Percentiles rank a stretch among this genome's conserved stretches.
phyloP scores from a whole-genome alignment of 30 jellyfish, hydroid and myxozoan genomes.

The Pseudorhiza aurosa region DNA sequence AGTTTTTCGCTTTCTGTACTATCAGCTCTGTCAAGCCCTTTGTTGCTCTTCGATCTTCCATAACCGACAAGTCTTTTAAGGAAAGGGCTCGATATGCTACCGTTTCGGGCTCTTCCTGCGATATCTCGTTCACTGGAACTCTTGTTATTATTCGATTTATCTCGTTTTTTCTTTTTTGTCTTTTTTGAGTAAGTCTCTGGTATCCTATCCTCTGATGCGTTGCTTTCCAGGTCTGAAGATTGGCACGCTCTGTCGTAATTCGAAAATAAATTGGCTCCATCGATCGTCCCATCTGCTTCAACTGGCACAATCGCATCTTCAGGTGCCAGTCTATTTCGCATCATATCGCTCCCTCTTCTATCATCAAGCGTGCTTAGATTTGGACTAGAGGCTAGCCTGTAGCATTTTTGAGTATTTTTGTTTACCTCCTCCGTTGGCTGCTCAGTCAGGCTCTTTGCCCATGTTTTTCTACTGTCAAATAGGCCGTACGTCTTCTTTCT shows the following conservation, averaged over 20 bases:
- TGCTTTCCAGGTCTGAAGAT: conserved; percentile 33
- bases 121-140: conserved; percentile 61
- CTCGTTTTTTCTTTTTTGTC: conserved; percentile 21
- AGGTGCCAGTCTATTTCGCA: conserved; percentile 20
- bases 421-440: neutral
- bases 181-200: neutral
- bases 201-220: conserved; percentile 15
- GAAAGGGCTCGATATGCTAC: conserved; percentile 59
- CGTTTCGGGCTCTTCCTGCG: conserved; percentile 35
- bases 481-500: neutral
- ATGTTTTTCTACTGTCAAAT: conserved; percentile 23
- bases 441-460: conserved; percentile 38
- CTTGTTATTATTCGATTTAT: neutral
- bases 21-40: conserved; percentile 34
- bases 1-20: conserved; percentile 51
- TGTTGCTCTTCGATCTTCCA: conserved; percentile 56
- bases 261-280: conserved; percentile 25
- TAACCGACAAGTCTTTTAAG: conserved; percentile 32
- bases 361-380: conserved; percentile 29
- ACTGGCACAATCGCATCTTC: conserved; percentile 16
- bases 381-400: conserved; percentile 43
- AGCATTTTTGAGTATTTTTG: neutral
- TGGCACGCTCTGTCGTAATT: conserved; percentile 16
- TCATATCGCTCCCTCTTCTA: conserved; percentile 20
- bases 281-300: conserved; percentile 20